Percentiles rank a stretch among this genome's conserved stretches.
phyloP scores from a whole-genome alignment of 2,113 vertebrate genomes.

The Sinocyclocheilus anophthalmus region DNA sequence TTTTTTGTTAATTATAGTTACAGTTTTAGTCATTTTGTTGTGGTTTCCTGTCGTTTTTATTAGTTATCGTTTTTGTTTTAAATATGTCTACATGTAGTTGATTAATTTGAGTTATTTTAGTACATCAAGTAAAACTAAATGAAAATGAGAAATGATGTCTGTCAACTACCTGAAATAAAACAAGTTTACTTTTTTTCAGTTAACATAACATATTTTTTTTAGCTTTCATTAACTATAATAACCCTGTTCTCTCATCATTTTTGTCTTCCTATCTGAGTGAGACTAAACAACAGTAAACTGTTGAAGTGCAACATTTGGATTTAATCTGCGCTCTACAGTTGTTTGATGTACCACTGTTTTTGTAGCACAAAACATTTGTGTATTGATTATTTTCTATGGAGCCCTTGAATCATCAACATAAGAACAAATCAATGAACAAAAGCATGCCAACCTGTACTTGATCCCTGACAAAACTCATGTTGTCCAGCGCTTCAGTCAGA shows the following conservation, averaged over 20 bases:
- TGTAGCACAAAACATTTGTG: background rate
- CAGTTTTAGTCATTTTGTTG: background rate
- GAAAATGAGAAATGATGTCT: no score
- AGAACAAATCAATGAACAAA: slow-evolving; percentile 21
- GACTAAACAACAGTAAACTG: background rate
- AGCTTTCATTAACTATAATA: background rate
- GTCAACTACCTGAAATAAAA: background rate
- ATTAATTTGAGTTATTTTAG: background rate
- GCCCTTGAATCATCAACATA: background rate
- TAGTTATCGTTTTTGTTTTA: background rate
- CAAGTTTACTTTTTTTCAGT: background rate
- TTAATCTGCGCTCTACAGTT: background rate
- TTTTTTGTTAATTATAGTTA: background rate
- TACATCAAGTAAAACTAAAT: background rate
- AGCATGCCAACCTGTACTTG: slow-evolving; percentile 68
- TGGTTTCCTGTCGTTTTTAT: background rate
- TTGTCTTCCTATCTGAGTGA: background rate
- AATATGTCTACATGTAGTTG: background rate
- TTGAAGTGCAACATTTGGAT: background rate
- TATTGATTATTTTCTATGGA: slow-evolving; percentile 9
- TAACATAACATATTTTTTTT: no score
- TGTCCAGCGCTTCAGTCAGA: slow-evolving; percentile 70
- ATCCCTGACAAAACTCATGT: slow-evolving; percentile 43
- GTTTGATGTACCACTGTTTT: background rate
- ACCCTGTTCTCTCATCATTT: background rate